Evolutionary conservation across 2,888 invertebrate genomes (phyloP), one percentile per base, ranked within the genome.

Genomic region (Aricia artaxerxes): DNA sequence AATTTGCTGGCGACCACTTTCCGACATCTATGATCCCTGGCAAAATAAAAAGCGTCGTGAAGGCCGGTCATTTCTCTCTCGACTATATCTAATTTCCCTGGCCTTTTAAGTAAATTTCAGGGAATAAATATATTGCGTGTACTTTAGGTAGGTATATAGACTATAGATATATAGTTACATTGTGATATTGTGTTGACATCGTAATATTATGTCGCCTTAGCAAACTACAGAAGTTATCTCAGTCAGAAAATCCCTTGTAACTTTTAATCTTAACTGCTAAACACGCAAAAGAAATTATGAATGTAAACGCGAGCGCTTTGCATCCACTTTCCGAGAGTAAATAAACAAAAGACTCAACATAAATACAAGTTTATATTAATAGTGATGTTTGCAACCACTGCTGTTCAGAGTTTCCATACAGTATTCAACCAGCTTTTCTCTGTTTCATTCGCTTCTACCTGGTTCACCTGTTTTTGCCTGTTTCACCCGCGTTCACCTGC

Each of bases 281-380:
- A 5, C 35, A 69, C 38, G 69, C 35, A 69, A 69, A 69, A 31
- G 3, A 69, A 69, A 69, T 69, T 35, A 69, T 38, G 69, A 35
- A 35, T 69, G 35, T 69, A 69, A 69, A 38, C 13, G 31, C 11
- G 16, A 69, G 35, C 5, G 24, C 49, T 24, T 75, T 49, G 24
- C 73, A 73, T 73, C 31, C 24, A 75, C 75, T 49, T 49, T 24
- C 24, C 75, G 9, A 73, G 73, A 75, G 75, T 44, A 44, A 75
- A 49, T 49, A 49, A 75, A 75, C 75, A 75, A 75, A 75, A 75
- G 44, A 75, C 38, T 31, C 11, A 31, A 49, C 24, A 75, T 24
- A 75, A 75, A 75, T 24, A 75, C 75, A 75, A 75, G 24, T 75
- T 75, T 75, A 75, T 75, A 75, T 75, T 49, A 75, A 75, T 53